Evolutionary conservation across 2,797 vertebrate genomes (phyloP), one percentile per base, ranked within the genome.

Genomic region (Ctenopoma multispine): DNA sequence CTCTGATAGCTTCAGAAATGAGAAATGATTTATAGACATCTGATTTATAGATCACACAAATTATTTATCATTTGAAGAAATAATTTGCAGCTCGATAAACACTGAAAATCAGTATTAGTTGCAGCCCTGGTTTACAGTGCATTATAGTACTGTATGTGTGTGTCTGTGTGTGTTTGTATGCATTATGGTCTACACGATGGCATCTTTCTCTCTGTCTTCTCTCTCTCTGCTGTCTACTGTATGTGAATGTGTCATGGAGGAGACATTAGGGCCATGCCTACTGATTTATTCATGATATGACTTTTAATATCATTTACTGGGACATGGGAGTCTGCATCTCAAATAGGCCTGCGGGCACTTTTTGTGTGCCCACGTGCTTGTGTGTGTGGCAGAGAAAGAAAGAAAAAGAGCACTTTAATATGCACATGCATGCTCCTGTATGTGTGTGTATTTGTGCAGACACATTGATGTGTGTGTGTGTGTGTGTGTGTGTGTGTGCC

Each of bases 271-370:
- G 60, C 80, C 57, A 68, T 67, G 85, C 67, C 87, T 89, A 82
- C 83, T 93, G 88, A 91, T 91, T 92, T 93, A 92, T 93, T 92
- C 90, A 92, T 91, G 81, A 91, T 92, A 86, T 87, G 87, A 93
- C 89, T 92, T 94, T 93, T 92, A 91, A 92, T 93, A 92, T 90
- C 77, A 88, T 92, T 92, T 90, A 91, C 86, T 90, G 76, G 82
- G 87, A 90, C 90, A 91, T 84, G 78, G 78, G 81, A 91, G 85
- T 88, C 85, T 91, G 90, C 90, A 92, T 92, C 82, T 89, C 82
- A 92, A 91, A 87, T 79, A 89, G 81, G 89, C 88, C 87, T 90
- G 81, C 72, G 87, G 87, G 89, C 88, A 74, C 77, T 82, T 89
- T n/a, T 63, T 78, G 71, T 77, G 48, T 74, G 70, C 56, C 48